Conservation (phyloP, 2,797 vertebrate genomes). For the Mormyrus hasselquistii region DNA sequence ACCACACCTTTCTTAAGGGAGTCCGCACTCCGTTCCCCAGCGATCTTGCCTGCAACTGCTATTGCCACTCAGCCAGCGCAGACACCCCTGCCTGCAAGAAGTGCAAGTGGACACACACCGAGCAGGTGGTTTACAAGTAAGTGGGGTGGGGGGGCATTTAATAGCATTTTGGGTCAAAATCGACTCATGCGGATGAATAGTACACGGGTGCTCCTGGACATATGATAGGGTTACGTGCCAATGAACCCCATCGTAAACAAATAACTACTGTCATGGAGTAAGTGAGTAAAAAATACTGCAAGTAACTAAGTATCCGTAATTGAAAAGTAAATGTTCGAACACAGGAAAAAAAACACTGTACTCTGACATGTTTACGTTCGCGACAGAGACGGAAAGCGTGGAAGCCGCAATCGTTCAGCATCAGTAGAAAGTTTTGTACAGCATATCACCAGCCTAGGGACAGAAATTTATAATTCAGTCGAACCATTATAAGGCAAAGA, state of each 20-base stretch:
- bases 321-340: neutral
- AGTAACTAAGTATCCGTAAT: neutral
- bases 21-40: neutral
- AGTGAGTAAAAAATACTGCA: neutral
- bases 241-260: neutral
- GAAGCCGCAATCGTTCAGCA: neutral
- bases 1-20: conserved; percentile 52
- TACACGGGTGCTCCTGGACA: neutral
- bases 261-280: neutral
- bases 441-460: neutral
- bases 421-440: neutral
- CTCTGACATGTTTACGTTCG: neutral
- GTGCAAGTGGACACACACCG: conserved; percentile 16
- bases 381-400: neutral
- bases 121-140: conserved; percentile 52
- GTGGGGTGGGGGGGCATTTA: conserved; percentile 8
- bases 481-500: neutral
- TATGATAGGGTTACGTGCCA: neutral
- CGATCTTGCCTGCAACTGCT: conserved; percentile 15
- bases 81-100: conserved; percentile 14
- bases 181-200: neutral
- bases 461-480: neutral
- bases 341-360: neutral
- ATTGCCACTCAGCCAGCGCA: conserved; percentile 30
- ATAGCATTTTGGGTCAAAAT: neutral